Percentiles rank a stretch among this genome's conserved stretches.
phyloP scores from a whole-genome alignment of 2,888 invertebrate species.

The Pristionchus mayeri region DNA sequence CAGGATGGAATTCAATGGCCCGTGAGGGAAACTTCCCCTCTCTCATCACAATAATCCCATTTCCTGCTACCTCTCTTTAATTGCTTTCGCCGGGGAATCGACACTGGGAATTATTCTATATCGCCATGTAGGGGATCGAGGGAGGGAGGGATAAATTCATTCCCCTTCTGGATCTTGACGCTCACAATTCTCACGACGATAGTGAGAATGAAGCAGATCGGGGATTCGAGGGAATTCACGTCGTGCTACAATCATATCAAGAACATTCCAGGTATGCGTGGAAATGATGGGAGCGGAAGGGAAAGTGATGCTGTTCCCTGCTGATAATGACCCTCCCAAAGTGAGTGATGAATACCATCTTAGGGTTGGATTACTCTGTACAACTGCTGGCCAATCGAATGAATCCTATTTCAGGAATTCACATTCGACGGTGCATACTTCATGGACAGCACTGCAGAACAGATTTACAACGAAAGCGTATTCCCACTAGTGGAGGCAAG shows the following conservation, averaged over 20 bases:
- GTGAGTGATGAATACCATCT: neutral
- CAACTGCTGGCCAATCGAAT: constrained; percentile 71
- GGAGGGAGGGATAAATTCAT: neutral
- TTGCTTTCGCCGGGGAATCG: neutral
- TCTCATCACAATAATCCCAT: constrained; percentile 18
- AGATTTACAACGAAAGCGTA: constrained; percentile 89
- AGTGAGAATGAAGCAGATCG: neutral
- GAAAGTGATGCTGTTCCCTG: constrained; percentile 82
- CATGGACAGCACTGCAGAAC: constrained; percentile 86
- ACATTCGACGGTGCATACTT: constrained; percentile 90
- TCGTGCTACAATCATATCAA: neutral
- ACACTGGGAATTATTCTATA: neutral
- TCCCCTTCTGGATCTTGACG: neutral
- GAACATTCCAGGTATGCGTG: constrained; percentile 77
- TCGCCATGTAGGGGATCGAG: neutral
- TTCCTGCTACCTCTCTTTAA: constrained; percentile 7
- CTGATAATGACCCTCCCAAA: constrained; percentile 79
- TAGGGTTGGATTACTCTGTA: too few relatives aligned
- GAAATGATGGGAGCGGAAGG: constrained; percentile 83
- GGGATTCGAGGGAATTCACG: neutral
- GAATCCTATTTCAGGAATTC: constrained; percentile 80
- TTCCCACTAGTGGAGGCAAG: constrained; percentile 86
- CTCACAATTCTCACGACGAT: neutral
- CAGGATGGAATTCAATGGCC: constrained; percentile 2
- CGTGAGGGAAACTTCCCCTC: neutral